phyloP scores from a whole-genome alignment of 2,888 invertebrate genomes.

The Adineta ricciae region DNA sequence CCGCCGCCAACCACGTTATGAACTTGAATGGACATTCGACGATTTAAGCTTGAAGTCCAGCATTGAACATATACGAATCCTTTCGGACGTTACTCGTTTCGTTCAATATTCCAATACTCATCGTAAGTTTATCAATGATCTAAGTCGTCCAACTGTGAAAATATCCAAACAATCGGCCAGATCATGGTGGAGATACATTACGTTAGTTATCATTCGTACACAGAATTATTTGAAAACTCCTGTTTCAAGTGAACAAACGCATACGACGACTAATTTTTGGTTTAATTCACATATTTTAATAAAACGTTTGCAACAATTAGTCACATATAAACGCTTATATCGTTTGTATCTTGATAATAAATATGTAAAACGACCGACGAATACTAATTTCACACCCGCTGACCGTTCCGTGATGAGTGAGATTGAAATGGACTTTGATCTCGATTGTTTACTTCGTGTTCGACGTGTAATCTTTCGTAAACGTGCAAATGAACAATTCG shows the following conservation, averaged over 20 bases:
- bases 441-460: background rate
- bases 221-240: slow-evolving; percentile 17
- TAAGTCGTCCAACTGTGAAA: background rate
- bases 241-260: background rate
- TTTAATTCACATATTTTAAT: background rate
- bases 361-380: background rate
- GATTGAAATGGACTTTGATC: background rate
- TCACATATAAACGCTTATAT: slow-evolving; percentile 9
- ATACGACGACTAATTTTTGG: background rate
- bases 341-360: slow-evolving; percentile 17
- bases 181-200: slow-evolving; percentile 20
- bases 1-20: slow-evolving; percentile 6
- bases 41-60: slow-evolving; percentile 4
- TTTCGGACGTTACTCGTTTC: background rate
- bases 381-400: background rate
- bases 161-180: background rate
- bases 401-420: background rate
- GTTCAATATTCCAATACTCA: background rate
- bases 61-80: background rate
- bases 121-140: slow-evolving; percentile 1
- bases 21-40: background rate
- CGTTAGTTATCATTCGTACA: background rate
- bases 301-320: background rate
- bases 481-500: slow-evolving; percentile 7
- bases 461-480: slow-evolving; percentile 3